phyloP scores from a whole-genome alignment of 2,113 vertebrate species.

The Regulus satrapa region DNA sequence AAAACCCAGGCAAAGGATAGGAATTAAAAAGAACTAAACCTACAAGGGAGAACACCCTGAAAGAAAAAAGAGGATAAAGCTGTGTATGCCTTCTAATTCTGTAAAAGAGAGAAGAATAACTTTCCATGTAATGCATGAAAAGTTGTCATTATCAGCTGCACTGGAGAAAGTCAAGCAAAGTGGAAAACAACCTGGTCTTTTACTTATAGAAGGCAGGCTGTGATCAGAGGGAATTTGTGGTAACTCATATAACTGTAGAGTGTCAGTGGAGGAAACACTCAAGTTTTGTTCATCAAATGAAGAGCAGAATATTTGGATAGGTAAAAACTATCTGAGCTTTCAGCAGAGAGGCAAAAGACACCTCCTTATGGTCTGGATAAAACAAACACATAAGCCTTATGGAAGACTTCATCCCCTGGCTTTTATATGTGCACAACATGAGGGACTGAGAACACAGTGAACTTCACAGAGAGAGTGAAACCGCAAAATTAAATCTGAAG shows the following conservation, averaged over 20 bases:
- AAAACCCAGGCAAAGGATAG: not conserved
- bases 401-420: accelerated
- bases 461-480: not conserved
- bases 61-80: not conserved
- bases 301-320: not conserved
- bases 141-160: not conserved
- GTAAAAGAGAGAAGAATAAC: not conserved
- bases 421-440: accelerated
- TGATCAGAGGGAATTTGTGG: not conserved
- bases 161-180: not conserved
- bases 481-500: not conserved
- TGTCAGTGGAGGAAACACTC: not conserved
- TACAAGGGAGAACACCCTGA: not conserved
- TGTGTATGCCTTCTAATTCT: not conserved
- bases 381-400: accelerated
- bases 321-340: not conserved
- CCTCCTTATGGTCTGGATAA: not conserved
- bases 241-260: not conserved
- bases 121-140: not conserved
- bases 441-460: not conserved
- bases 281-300: not conserved
- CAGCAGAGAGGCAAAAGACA: not conserved
- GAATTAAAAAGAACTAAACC: not conserved
- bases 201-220: not conserved
- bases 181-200: not conserved